phyloP scores from a whole-genome alignment of 2,888 invertebrate species.

The Brachynemurus nebulosus region DNA sequence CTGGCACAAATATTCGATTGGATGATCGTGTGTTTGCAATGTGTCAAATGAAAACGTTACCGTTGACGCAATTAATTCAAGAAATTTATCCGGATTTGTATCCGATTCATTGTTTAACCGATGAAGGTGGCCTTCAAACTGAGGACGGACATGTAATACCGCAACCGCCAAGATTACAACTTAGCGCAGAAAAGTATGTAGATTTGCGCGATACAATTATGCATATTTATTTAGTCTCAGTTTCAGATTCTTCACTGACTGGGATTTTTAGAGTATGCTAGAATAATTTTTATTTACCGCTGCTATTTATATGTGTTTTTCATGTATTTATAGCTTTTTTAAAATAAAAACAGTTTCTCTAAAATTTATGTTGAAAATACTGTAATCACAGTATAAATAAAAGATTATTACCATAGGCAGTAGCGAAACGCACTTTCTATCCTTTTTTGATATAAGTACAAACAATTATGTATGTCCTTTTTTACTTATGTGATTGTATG shows the following conservation, averaged over 20 bases:
- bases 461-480: no score
- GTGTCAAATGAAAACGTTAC: slow-evolving; percentile 84
- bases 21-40: slow-evolving; percentile 90
- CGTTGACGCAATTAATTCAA: slow-evolving; percentile 66
- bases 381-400: no score
- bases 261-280: slow-evolving; percentile 11
- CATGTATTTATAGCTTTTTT: no score
- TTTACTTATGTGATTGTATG: no score
- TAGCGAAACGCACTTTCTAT: no score
- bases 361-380: no score
- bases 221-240: slow-evolving; percentile 1
- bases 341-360: no score
- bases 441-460: no score
- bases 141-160: slow-evolving; percentile 35
- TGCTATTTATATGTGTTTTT: no score
- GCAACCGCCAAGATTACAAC: slow-evolving; percentile 66
- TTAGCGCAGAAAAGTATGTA: slow-evolving; percentile 61
- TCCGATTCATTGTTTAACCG: slow-evolving; percentile 62
- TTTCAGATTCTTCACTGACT: background rate
- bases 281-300: no score
- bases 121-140: slow-evolving; percentile 28
- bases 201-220: no score
- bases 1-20: slow-evolving; percentile 73
- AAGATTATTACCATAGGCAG: no score
- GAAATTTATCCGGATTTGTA: slow-evolving; percentile 86